phyloP scores from a whole-genome alignment of 2,888 invertebrate species.

The Adineta ricciae region DNA sequence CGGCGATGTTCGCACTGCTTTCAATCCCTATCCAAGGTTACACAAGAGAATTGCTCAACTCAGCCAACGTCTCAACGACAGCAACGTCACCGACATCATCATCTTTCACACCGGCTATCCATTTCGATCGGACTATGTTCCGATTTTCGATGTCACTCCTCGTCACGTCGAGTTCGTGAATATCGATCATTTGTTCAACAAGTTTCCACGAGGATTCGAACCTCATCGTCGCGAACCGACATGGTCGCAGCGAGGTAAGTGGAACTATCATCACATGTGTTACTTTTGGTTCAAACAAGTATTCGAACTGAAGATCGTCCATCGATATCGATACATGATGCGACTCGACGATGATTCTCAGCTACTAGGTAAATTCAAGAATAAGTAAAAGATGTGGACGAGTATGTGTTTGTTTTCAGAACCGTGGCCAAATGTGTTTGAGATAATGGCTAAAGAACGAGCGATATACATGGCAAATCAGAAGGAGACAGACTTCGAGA shows the following conservation, averaged over 20 bases:
- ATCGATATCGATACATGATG: background rate
- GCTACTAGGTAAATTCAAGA: background rate
- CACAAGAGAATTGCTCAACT: background rate
- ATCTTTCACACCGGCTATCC: conserved; percentile 11
- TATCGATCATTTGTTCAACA: background rate
- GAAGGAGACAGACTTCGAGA: background rate
- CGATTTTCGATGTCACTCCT: background rate
- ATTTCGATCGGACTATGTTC: background rate
- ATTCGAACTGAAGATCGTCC: background rate
- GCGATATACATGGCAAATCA: background rate
- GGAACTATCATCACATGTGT: conserved; percentile 13
- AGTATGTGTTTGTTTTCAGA: too few relatives aligned
- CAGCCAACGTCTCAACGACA: background rate
- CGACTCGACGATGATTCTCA: background rate
- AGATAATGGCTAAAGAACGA: background rate
- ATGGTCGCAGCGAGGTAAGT: background rate
- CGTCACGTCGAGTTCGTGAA: background rate
- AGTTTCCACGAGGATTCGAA: background rate
- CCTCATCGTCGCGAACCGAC: background rate
- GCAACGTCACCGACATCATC: background rate
- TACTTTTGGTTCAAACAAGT: conserved; percentile 10
- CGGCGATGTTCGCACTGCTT: background rate
- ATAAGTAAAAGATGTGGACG: too few relatives aligned
- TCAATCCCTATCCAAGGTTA: background rate
- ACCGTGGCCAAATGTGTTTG: background rate